Conservation (phyloP, 2,113 vertebrate species). For the Aix galericulata region DNA sequence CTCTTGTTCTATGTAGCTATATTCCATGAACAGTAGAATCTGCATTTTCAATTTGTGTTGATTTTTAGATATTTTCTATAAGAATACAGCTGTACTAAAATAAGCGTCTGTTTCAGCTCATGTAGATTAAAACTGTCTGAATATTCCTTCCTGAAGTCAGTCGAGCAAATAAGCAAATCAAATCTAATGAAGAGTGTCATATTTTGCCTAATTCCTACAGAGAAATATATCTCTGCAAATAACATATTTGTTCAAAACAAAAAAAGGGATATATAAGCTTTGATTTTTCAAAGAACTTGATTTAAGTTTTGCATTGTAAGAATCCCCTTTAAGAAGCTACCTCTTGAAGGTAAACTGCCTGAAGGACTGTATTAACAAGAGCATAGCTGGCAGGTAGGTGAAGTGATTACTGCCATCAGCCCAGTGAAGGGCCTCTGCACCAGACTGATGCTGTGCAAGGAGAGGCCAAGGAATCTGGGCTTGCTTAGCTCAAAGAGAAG, state of each 20-base stretch:
- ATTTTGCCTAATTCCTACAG: neutral
- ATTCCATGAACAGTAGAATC: neutral
- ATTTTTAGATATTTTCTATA: neutral
- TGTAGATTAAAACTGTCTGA: neutral
- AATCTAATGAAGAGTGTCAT: neutral
- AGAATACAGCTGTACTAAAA: neutral
- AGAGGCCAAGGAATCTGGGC: neutral
- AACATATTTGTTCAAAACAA: neutral
- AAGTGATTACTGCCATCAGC: accelerated
- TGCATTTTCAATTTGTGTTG: neutral
- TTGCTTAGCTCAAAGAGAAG: neutral
- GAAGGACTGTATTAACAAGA: neutral
- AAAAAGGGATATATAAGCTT: neutral
- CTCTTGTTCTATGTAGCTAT: neutral
- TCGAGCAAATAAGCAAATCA: neutral
- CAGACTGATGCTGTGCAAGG: accelerated
- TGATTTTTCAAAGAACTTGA: neutral
- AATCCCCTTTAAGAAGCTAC: neutral
- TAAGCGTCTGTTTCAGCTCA: neutral
- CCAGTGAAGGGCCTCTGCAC: neutral
- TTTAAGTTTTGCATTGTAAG: neutral
- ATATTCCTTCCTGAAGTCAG: neutral
- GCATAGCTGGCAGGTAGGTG: neutral
- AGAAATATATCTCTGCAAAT: neutral
- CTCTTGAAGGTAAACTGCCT: neutral